phyloP scores from a whole-genome alignment of 2,797 vertebrate species.

The Odontamblyopus lacepedii region DNA sequence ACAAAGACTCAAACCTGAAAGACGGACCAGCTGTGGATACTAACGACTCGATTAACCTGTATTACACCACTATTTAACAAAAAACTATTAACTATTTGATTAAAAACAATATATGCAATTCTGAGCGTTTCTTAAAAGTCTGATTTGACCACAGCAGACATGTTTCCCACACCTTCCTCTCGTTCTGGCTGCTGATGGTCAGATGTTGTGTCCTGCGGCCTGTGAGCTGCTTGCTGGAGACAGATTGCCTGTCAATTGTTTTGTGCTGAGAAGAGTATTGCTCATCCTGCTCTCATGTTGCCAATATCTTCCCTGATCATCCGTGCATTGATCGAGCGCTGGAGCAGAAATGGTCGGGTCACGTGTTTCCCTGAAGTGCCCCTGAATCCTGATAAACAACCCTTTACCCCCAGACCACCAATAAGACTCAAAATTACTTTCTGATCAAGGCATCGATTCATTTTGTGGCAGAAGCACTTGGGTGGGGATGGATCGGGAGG shows the following conservation, averaged over 20 bases:
- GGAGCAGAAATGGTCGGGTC: constrained; percentile 52
- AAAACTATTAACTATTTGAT: too few relatives aligned
- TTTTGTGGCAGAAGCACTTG: constrained; percentile 39
- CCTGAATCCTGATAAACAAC: constrained; percentile 54
- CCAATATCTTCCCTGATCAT: constrained; percentile 70
- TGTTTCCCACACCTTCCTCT: not conserved
- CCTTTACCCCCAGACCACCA: constrained; percentile 40
- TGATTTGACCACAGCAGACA: not conserved
- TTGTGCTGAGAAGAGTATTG: constrained; percentile 64
- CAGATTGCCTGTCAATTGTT: constrained; percentile 71
- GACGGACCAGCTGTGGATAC: too few relatives aligned
- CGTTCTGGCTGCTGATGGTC: not conserved
- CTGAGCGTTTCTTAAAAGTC: not conserved
- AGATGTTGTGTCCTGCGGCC: constrained; percentile 5
- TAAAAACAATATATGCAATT: not conserved
- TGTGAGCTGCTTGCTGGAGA: constrained; percentile 41
- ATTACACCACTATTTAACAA: too few relatives aligned
- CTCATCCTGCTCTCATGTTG: constrained; percentile 60
- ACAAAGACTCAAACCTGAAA: too few relatives aligned
- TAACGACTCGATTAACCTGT: too few relatives aligned
- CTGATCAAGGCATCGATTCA: constrained; percentile 65
- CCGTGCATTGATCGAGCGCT: constrained; percentile 57
- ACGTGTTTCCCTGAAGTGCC: constrained; percentile 44
- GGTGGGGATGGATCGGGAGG: constrained; percentile 16
- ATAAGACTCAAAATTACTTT: constrained; percentile 63